phyloP scores from a whole-genome alignment of 2,113 vertebrate genomes.

The Labeo catla region DNA sequence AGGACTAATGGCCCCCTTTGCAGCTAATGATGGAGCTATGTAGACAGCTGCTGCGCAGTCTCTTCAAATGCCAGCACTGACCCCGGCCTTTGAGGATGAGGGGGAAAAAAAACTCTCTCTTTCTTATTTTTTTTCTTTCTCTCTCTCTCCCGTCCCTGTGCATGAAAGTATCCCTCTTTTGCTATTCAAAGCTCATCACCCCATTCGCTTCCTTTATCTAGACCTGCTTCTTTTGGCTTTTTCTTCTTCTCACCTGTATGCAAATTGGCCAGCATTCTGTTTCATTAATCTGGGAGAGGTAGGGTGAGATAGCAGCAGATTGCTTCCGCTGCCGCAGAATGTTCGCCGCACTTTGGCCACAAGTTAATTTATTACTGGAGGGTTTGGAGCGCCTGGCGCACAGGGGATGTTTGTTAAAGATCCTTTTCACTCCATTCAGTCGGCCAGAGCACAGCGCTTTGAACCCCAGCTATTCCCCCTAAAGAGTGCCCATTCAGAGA shows the following conservation, averaged over 20 bases:
- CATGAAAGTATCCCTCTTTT: constrained; percentile 56
- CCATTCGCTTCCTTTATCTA: constrained; percentile 54
- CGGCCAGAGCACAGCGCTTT: constrained; percentile 48
- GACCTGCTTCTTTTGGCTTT: constrained; percentile 51
- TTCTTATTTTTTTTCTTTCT: constrained; percentile 24
- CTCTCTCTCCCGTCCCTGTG: constrained; percentile 35
- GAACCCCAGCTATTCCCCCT: constrained; percentile 49
- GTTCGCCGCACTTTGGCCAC: constrained; percentile 67
- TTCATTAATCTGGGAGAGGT: constrained; percentile 59
- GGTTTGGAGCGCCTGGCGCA: constrained; percentile 57
- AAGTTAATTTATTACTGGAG: constrained; percentile 69
- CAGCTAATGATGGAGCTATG: constrained; percentile 60
- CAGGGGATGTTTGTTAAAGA: constrained; percentile 61
- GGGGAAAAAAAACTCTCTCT: constrained; percentile 34
- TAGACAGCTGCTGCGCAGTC: constrained; percentile 60
- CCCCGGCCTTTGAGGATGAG: constrained; percentile 49
- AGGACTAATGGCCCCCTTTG: constrained; percentile 55
- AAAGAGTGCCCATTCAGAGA: constrained; percentile 56
- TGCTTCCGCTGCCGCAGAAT: constrained; percentile 65
- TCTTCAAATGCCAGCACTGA: constrained; percentile 56
- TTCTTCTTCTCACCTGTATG: constrained; percentile 75
- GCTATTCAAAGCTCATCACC: constrained; percentile 60
- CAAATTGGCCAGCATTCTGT: constrained; percentile 61
- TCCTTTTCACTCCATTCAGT: constrained; percentile 55
- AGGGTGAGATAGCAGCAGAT: constrained; percentile 55